Conservation (phyloP, 2,113 vertebrate species). For the Peromyscus maniculatus region DNA sequence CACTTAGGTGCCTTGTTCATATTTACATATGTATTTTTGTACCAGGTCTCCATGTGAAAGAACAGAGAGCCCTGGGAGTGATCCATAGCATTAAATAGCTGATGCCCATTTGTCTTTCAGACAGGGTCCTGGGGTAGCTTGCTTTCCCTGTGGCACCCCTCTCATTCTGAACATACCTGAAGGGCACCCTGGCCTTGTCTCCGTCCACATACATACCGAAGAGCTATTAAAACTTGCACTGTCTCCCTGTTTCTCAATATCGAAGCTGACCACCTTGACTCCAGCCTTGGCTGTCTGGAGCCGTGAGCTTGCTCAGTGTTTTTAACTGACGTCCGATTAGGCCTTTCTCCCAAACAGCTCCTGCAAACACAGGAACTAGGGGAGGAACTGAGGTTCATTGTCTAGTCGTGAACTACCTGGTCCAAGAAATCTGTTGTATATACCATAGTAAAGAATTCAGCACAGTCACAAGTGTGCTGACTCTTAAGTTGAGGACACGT, state of each 20-base stretch:
- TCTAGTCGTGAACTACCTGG: not conserved
- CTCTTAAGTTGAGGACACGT: not conserved
- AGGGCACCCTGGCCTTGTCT: not conserved
- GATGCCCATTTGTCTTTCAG: not conserved
- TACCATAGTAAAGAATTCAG: not conserved
- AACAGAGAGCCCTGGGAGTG: slow-evolving; percentile 46
- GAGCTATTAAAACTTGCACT: not conserved
- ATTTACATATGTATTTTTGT: not conserved
- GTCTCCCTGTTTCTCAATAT: not conserved
- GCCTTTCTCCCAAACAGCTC: not conserved
- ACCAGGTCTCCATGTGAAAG: slow-evolving; percentile 17
- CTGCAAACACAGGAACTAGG: not conserved
- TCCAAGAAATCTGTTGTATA: not conserved
- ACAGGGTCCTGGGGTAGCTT: not conserved
- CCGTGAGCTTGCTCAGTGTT: not conserved
- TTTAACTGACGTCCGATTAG: not conserved
- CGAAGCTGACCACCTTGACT: not conserved
- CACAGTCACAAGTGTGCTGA: not conserved
- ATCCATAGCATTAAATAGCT: slow-evolving; percentile 55
- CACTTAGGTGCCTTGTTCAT: not conserved
- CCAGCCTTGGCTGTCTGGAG: not conserved
- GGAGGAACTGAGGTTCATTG: not conserved
- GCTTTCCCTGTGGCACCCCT: not conserved
- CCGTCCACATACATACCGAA: not conserved
- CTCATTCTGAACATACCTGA: not conserved